Evolutionary conservation across 2,113 vertebrate genomes (phyloP).

Genomic region (Microtus montanus): DNA sequence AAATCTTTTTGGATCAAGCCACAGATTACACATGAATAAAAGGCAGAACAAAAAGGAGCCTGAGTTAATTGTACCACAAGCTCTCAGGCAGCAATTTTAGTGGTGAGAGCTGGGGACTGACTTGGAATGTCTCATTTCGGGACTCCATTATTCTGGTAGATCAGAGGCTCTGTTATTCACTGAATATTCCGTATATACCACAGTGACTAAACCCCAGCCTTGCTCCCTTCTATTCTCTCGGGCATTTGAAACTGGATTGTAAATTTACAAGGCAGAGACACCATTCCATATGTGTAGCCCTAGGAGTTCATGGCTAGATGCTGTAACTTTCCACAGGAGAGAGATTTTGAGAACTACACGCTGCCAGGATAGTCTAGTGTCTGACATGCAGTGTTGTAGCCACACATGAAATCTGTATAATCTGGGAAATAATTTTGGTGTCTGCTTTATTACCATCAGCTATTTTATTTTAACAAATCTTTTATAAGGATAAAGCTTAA

Average conservation of each 20-base stretch:
- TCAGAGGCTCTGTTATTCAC: background rate
- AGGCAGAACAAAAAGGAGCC: background rate
- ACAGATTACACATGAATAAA: background rate
- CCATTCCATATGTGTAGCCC: background rate
- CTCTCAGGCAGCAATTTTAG: accelerated
- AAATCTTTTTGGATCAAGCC: background rate
- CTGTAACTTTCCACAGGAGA: background rate
- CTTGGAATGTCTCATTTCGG: background rate
- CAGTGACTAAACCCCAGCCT: background rate
- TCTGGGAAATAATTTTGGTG: background rate
- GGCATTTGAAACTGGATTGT: background rate
- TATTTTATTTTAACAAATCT: background rate
- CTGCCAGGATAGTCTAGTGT: background rate
- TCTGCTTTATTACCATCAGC: background rate
- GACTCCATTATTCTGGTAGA: background rate
- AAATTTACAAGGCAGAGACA: background rate
- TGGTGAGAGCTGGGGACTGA: accelerated
- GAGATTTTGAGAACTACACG: background rate
- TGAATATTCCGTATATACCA: accelerated
- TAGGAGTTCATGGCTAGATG: background rate
- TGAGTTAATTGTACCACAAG: accelerated
- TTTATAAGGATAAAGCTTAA: background rate
- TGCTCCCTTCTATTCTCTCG: too few relatives aligned
- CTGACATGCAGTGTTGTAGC: background rate
- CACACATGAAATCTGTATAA: background rate